Evolutionary conservation across 2,888 invertebrate genomes (phyloP).

Genomic region (Leptogaster cylindrica): DNA sequence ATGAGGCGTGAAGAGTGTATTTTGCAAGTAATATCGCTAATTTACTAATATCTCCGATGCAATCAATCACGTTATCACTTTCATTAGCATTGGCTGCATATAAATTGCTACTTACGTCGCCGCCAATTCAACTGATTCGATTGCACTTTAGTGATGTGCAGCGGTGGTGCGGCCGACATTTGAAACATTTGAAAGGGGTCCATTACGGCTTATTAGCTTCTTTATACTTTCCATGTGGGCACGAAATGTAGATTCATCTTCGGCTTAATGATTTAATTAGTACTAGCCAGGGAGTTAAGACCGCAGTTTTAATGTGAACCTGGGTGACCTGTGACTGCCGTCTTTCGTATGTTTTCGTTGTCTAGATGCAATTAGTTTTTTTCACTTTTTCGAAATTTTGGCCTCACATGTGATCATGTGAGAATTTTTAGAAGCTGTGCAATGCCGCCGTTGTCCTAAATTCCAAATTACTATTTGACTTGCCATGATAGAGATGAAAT

Average conservation of each 20-base stretch:
- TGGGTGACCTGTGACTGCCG: conserved; percentile 18
- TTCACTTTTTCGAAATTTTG: conserved; percentile 23
- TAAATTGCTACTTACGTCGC: conserved; percentile 23
- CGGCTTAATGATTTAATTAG: conserved; percentile 46
- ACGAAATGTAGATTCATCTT: conserved; percentile 35
- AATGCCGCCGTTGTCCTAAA: conserved; percentile 1
- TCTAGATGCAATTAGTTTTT: conserved; percentile 31
- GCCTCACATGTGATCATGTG: neutral
- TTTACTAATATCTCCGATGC: conserved; percentile 24
- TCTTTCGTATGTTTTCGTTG: conserved; percentile 31
- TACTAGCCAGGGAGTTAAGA: conserved; percentile 37
- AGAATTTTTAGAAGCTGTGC: neutral
- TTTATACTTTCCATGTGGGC: conserved; percentile 8
- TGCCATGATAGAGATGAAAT: neutral
- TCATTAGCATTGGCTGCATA: conserved; percentile 24
- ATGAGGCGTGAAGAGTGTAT: neutral
- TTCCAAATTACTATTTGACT: conserved; percentile 34
- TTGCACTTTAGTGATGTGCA: neutral
- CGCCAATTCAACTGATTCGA: neutral
- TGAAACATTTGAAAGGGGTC: conserved; percentile 8
- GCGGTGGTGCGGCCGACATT: neutral
- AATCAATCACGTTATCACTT: conserved; percentile 37
- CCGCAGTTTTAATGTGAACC: conserved; percentile 17
- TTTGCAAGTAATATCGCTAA: conserved; percentile 1
- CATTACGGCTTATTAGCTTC: conserved; percentile 33